Percentiles rank a stretch among this genome's conserved stretches.
phyloP scores from a whole-genome alignment of 2,113 vertebrate genomes.

The Albula goreensis region DNA sequence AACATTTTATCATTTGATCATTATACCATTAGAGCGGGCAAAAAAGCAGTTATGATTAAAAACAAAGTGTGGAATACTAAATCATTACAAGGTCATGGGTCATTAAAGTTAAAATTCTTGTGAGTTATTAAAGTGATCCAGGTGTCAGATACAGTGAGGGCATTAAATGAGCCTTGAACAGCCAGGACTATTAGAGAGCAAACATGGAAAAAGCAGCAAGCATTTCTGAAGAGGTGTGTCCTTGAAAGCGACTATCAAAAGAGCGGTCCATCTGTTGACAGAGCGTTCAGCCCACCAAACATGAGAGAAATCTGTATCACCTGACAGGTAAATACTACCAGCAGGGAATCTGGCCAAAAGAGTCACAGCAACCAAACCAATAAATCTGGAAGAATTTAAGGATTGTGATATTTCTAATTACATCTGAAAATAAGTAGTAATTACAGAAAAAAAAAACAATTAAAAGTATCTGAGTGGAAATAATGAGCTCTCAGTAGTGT shows the following conservation, averaged over 20 bases:
- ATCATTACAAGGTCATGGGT: not conserved
- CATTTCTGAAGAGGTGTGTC: not conserved
- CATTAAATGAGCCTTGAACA: constrained; percentile 1
- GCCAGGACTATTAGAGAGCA: not conserved
- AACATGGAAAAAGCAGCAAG: not conserved
- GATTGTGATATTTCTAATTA: not conserved
- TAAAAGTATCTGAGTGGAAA: constrained; percentile 11
- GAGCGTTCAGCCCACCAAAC: too few species aligned
- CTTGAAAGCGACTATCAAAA: not conserved
- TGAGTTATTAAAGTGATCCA: not conserved
- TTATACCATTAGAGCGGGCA: too few species aligned
- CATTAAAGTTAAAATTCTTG: not conserved
- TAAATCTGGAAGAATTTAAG: not conserved
- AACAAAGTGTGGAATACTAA: not conserved
- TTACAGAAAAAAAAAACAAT: not conserved
- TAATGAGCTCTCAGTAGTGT: constrained; percentile 12
- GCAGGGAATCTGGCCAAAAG: not conserved
- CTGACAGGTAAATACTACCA: not conserved
- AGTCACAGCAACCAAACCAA: not conserved
- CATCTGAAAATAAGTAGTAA: not conserved
- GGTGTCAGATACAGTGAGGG: not conserved
- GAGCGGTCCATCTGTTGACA: not conserved
- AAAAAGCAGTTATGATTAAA: not conserved
- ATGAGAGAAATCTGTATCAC: not conserved
- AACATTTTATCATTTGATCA: not conserved